These are phyloP conservation scores for Gnatocerus cornutus DNA, from an alignment of 2,888 invertebrate genomes.

Conservation along the genomic window DNA sequence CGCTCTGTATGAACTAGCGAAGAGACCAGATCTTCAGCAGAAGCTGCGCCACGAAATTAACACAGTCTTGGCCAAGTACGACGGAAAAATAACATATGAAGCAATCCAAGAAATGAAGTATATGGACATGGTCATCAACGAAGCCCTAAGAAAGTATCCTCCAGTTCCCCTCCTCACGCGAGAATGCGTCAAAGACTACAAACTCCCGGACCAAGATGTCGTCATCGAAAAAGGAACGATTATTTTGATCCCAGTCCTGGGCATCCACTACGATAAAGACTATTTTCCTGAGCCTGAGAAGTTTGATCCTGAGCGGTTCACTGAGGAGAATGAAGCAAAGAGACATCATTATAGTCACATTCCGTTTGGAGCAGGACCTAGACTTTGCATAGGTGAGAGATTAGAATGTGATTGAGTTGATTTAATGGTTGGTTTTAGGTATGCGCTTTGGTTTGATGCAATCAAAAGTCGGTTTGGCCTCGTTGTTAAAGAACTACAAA, in stretches of 20 bases:
- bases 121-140: conserved; percentile 52
- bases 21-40: conserved; percentile 52
- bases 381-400: conserved; percentile 49
- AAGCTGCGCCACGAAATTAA: conserved; percentile 51
- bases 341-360: conserved; percentile 60
- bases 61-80: conserved; percentile 45
- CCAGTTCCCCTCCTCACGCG: conserved; percentile 56
- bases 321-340: conserved; percentile 60
- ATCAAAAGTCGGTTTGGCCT: conserved; percentile 50
- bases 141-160: conserved; percentile 63
- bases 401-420: conserved; percentile 5
- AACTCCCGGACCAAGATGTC: conserved; percentile 61
- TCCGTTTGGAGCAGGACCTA: conserved; percentile 65
- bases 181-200: conserved; percentile 55
- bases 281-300: conserved; percentile 54
- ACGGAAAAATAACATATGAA: conserved; percentile 53
- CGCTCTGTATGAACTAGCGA: conserved; percentile 53
- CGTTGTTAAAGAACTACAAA: conserved; percentile 27
- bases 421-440: conserved; percentile 12
- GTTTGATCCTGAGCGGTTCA: conserved; percentile 69
- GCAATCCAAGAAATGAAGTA: conserved; percentile 54
- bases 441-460: conserved; percentile 51
- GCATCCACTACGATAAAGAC: conserved; percentile 54
- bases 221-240: conserved; percentile 64
- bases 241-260: conserved; percentile 54